Evolutionary conservation across 1,140 invertebrate genomes (phyloP), one percentile per base, ranked within the genome.

Genomic region (Nebria ingens): DNA sequence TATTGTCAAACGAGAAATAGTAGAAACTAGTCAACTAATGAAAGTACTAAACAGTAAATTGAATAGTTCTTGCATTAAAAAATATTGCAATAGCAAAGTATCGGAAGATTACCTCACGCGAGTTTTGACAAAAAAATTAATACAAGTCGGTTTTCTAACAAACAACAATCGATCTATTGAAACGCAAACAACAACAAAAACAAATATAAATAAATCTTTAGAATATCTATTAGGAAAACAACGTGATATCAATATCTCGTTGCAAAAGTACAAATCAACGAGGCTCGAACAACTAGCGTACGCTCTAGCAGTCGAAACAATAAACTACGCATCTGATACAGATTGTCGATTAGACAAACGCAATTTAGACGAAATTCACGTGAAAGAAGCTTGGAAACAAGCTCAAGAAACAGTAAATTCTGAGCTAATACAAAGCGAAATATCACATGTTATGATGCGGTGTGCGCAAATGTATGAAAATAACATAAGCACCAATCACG

Each of bases 21-120:
- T 78, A 65, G 82, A 86, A 80, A 84, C 84, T 75, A 80, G 81
- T 75, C 78, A 86, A 76, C 74, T 86, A 69, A 80, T 85, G 68
- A 76, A 79, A 71, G 78, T 78, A 64, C 75, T 86, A 64, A 80
- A 80, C 62, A 75, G 73, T 63, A 85, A 84, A 70, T 69, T 85
- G 61, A 76, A 76, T 60, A 80, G 79, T 60, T 76, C 73, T 51
- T 73, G 71, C 66, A 68, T 67, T 57, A 76, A 73, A 72, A 74
- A 65, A 57, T 74, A 75, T 62, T 73, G 63, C 40, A 70, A 71
- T 66, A 77, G 69, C 62, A 76, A 74, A 57, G 73, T 67, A 52
- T 76, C 72, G 38, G 75, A 81, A 55, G 79, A 83, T 64, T 82
- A 83, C 68, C 72, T 85, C 57, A 81, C 80, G 34, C 77, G 40